Conservation (phyloP, 2,113 vertebrate genomes). For the Neopipo cinnamomea region DNA sequence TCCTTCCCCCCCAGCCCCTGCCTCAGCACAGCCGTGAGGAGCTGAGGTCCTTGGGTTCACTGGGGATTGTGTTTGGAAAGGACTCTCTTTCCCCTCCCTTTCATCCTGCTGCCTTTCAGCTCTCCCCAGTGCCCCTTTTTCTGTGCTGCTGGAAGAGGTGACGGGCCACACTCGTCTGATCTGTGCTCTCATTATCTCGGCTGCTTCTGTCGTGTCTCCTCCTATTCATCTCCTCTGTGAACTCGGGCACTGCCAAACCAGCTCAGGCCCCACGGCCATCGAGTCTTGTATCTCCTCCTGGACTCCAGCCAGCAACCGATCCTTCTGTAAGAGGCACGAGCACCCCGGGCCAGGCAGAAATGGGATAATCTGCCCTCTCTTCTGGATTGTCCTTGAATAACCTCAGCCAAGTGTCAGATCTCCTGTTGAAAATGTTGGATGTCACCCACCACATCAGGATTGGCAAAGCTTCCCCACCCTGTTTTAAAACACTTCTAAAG, state of each 20-base stretch:
- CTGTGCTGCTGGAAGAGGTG: neutral
- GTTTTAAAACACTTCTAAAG: neutral
- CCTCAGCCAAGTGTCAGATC: neutral
- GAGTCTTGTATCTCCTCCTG: neutral
- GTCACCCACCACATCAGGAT: neutral
- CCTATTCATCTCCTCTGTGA: neutral
- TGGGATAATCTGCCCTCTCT: neutral
- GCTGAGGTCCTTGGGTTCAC: neutral
- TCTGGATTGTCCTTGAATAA: neutral
- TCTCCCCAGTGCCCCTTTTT: neutral
- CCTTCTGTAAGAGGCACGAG: neutral
- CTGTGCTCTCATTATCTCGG: neutral
- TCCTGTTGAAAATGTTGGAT: neutral
- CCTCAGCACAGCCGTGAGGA: neutral
- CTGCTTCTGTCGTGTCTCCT: slow-evolving; percentile 10
- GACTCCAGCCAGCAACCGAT: neutral
- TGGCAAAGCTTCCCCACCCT: neutral
- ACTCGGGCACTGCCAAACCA: neutral
- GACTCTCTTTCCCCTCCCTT: neutral
- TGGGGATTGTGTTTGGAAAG: neutral
- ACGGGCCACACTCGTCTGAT: neutral
- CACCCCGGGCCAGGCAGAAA: neutral
- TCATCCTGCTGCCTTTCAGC: slow-evolving; percentile 4
- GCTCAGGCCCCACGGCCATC: neutral
- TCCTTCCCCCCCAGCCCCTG: neutral